Base-by-base conservation (phyloP, 2,888 invertebrate species). In the Eupithecia tripunctaria region DNA sequence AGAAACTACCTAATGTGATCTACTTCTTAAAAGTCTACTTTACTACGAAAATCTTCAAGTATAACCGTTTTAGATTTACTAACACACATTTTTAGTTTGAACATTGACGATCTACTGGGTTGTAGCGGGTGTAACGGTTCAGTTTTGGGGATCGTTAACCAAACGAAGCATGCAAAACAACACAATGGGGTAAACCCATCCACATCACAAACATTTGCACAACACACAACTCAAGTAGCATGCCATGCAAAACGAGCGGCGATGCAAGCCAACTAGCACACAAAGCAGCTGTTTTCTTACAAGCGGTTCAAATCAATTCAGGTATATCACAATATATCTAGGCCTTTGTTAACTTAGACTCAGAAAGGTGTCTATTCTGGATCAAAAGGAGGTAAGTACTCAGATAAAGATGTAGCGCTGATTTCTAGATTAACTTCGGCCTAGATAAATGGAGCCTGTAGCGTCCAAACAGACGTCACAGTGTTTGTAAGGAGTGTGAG, bases 211-310 rank as follows among this genome's bases (percentile, higher is more conserved):
- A 64, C 64, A 41, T 64, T 7, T 64, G 6, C 25, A 59, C 36
- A 68, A 25, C 25, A 68, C 15, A 59, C 14, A 56, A 59, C 27
- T 62, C 47, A 51, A 64, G 41, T 41, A 76, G 72, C 78, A 80
- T 78, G 75, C 81, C 79, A 82, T 83, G 82, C 84, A 77, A 79
- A 78, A 81, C 79, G 78, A 81, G 78, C 81, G 74, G 69, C 75
- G 75, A 79, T 77, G 82, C 82, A 74, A 43, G 68, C 63, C 32
- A n/a, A 68, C 41, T 63, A 47, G 71, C 74, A 41, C 27, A 74
- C 62, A 51, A 43, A 59, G 64, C 67, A 32, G 41, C 47, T 38
- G 51, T 47, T 66, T 68, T 43, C 56, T 41, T 41, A 68, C 56
- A 64, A 62, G 68, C 69, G n/a, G 47, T 25, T 51, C 7, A 60